Percentiles rank a stretch among this genome's conserved stretches.
phyloP scores from a whole-genome alignment of 2,888 invertebrate genomes.

The Melanostoma mellinum region DNA sequence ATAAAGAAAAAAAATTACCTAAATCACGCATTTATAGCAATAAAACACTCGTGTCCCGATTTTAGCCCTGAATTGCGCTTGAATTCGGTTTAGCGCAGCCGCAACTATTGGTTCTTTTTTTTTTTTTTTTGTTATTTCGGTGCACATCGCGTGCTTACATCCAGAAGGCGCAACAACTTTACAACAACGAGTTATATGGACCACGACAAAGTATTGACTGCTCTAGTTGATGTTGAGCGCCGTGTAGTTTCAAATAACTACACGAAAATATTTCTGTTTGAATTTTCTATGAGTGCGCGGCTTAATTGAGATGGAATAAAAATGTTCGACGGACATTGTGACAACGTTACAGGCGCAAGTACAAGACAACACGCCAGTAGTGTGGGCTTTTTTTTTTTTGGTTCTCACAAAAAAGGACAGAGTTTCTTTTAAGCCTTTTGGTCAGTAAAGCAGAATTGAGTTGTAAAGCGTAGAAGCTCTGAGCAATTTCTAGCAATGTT shows the following conservation, averaged over 20 bases:
- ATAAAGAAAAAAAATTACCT: constrained; percentile 38
- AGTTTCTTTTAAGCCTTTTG: too few relatives aligned
- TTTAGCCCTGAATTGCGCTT: constrained; percentile 64
- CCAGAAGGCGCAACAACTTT: constrained; percentile 63
- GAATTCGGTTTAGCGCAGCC: constrained; percentile 9
- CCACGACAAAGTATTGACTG: constrained; percentile 64
- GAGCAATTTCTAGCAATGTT: too few relatives aligned
- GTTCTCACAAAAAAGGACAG: constrained; percentile 28
- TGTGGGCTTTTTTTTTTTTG: constrained; percentile 7
- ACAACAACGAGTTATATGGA: constrained; percentile 45
- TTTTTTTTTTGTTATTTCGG: constrained; percentile 18
- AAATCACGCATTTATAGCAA: constrained; percentile 66
- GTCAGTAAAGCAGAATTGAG: too few relatives aligned
- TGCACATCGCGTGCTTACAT: constrained; percentile 68
- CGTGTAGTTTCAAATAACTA: constrained; percentile 73
- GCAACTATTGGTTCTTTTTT: constrained; percentile 5
- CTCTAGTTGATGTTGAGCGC: constrained; percentile 70
- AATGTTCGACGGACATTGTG: constrained; percentile 62
- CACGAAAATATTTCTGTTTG: constrained; percentile 70
- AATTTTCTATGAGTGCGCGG: constrained; percentile 65
- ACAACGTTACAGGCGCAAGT: constrained; percentile 62
- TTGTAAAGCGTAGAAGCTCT: too few relatives aligned
- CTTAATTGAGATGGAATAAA: constrained; percentile 72
- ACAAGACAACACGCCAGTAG: constrained; percentile 56
- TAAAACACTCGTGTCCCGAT: constrained; percentile 60